Evolutionary conservation across 2,888 invertebrate species (phyloP).

Genomic region (Limnephilus marmoratus): DNA sequence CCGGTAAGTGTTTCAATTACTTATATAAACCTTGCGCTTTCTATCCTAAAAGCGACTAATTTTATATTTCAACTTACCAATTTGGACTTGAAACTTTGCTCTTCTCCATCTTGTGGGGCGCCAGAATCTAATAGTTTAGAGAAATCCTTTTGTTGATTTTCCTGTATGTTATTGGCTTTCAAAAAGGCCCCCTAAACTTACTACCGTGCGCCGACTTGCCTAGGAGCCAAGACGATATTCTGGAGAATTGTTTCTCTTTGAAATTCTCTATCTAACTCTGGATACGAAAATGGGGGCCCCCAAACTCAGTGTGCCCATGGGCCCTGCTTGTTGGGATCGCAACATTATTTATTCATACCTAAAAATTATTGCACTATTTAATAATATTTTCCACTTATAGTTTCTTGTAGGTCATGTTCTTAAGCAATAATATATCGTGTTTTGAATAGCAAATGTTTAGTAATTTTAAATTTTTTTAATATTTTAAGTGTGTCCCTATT

Average conservation of each 20-base stretch:
- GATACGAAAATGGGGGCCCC: not conserved
- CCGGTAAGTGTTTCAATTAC: conserved; percentile 84
- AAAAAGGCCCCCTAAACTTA: too few relatives aligned
- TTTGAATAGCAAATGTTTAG: too few relatives aligned
- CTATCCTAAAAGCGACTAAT: not conserved
- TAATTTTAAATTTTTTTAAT: too few relatives aligned
- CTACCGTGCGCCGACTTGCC: too few relatives aligned
- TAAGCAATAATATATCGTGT: not conserved
- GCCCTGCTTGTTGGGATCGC: not conserved
- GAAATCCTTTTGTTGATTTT: too few relatives aligned
- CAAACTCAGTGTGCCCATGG: not conserved
- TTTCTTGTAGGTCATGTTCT: not conserved
- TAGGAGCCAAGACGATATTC: too few relatives aligned
- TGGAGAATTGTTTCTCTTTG: too few relatives aligned
- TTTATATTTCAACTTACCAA: not conserved
- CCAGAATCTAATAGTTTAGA: too few relatives aligned
- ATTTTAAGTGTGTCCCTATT: too few relatives aligned
- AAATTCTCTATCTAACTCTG: too few relatives aligned
- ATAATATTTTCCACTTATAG: not conserved
- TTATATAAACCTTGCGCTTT: not conserved
- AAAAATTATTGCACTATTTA: not conserved
- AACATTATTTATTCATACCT: not conserved
- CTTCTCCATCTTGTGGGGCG: too few relatives aligned
- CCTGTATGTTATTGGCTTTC: too few relatives aligned
- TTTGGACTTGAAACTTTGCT: not conserved